A percentile compares a stretch with the other conserved stretches of the same genome.
Conservation (phyloP, 2,797 vertebrate genomes). For the Acanthurus lineatus region DNA sequence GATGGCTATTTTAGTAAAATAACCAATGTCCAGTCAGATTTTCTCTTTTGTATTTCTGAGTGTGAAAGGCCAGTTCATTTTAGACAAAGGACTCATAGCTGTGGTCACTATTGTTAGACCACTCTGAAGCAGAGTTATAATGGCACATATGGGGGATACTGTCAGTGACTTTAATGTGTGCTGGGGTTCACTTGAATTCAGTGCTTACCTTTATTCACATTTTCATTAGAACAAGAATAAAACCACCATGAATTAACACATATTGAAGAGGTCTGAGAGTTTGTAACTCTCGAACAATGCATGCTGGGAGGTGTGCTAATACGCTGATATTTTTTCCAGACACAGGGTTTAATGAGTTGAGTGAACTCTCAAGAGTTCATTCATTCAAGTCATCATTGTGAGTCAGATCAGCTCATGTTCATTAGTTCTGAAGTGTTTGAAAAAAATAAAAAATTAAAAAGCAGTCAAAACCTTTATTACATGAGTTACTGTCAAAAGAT, state of each 20-base stretch:
- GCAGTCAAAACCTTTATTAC: too few relatives aligned
- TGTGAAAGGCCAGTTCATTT: not conserved
- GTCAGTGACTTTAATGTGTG: not conserved
- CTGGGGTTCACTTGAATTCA: not conserved
- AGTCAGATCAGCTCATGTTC: not conserved
- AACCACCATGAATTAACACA: not conserved
- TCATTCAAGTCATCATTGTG: not conserved
- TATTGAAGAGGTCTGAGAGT: not conserved
- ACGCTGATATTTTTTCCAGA: not conserved
- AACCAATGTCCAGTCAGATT: not conserved
- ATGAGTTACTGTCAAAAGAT: not conserved
- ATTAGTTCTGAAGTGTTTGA: not conserved
- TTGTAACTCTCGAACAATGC: not conserved
- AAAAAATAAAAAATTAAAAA: not conserved
- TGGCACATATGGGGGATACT: not conserved
- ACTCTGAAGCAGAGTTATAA: not conserved
- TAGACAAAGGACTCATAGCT: not conserved
- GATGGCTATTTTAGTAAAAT: not conserved
- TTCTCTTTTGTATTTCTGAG: not conserved
- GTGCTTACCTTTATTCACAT: not conserved
- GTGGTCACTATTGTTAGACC: not conserved
- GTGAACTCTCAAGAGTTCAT: not conserved
- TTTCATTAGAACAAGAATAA: not conserved
- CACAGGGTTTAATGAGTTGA: not conserved
- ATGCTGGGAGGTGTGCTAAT: not conserved